These are phyloP conservation scores for Apeltes quadracus DNA, from an alignment of 2,113 vertebrate species.

Conservation along the genomic window DNA sequence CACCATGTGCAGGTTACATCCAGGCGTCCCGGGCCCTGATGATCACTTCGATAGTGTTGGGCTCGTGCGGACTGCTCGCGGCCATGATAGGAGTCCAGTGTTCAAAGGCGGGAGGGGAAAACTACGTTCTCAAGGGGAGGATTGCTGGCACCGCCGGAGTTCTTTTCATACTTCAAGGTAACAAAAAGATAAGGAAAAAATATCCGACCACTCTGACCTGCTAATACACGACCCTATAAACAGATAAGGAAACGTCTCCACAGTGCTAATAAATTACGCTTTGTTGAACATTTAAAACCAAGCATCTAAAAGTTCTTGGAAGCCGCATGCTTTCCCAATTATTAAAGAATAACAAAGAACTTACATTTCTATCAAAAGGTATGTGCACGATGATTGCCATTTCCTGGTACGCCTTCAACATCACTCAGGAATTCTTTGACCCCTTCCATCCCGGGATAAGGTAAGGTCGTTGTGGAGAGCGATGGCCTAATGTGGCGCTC, in stretches of 20 bases:
- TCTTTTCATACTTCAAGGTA: slow-evolving; percentile 86
- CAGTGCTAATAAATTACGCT: slow-evolving; percentile 16
- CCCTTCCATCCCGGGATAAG: slow-evolving; percentile 83
- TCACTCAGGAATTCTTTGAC: slow-evolving; percentile 88
- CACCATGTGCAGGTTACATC: slow-evolving; percentile 80
- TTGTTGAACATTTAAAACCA: slow-evolving; percentile 9
- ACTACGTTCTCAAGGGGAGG: slow-evolving; percentile 80
- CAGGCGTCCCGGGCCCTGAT: slow-evolving; percentile 90
- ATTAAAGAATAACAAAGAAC: slow-evolving; percentile 4
- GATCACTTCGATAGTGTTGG: slow-evolving; percentile 82
- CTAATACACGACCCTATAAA: slow-evolving; percentile 1
- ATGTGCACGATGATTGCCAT: slow-evolving; percentile 87
- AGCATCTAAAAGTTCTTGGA: neutral
- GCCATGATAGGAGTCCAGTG: slow-evolving; percentile 85
- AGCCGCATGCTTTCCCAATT: neutral
- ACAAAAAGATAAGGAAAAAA: neutral
- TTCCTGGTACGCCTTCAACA: slow-evolving; percentile 91
- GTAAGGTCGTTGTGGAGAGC: slow-evolving; percentile 70
- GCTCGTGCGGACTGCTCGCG: slow-evolving; percentile 80
- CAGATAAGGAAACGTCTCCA: slow-evolving; percentile 1
- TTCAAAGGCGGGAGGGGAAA: slow-evolving; percentile 80
- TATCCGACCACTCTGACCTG: neutral
- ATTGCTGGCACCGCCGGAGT: slow-evolving; percentile 79
- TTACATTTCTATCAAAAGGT: slow-evolving; percentile 69
- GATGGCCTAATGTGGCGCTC: neutral